Evolutionary conservation across 1,140 invertebrate genomes (phyloP).

Genomic region (Popillia japonica): DNA sequence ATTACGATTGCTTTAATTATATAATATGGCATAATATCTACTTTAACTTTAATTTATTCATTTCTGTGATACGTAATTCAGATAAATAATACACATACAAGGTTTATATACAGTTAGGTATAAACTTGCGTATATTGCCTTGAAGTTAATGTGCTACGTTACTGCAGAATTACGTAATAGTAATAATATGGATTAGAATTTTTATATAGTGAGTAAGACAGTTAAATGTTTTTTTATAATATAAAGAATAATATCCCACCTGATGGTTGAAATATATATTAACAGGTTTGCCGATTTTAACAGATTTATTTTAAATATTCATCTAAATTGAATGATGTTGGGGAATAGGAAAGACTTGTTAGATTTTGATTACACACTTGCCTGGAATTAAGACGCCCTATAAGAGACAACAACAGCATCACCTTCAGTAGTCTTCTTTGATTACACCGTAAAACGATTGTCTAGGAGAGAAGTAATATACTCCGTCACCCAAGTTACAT

Average conservation of each 20-base stretch:
- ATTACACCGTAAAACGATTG: neutral
- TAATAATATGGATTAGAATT: neutral
- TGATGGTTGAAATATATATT: too few species aligned
- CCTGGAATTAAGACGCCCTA: neutral
- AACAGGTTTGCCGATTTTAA: too few species aligned
- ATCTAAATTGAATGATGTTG: too few species aligned
- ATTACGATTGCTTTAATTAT: neutral
- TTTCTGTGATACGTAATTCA: neutral
- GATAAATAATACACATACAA: neutral
- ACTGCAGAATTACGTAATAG: neutral
- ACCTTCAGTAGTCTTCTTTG: neutral
- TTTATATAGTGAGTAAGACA: neutral
- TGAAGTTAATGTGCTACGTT: neutral
- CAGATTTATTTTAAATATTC: too few species aligned
- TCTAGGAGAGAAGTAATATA: neutral
- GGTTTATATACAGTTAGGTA: neutral
- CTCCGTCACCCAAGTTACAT: neutral
- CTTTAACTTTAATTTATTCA: constrained; percentile 5
- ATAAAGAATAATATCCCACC: too few species aligned
- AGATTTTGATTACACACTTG: neutral
- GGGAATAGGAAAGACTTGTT: neutral
- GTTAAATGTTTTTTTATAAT: too few species aligned
- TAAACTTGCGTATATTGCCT: neutral
- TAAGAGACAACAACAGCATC: neutral
- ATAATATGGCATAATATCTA: neutral